Base-by-base conservation (phyloP, 2,797 vertebrate genomes). In the Poeciliopsis infans region DNA sequence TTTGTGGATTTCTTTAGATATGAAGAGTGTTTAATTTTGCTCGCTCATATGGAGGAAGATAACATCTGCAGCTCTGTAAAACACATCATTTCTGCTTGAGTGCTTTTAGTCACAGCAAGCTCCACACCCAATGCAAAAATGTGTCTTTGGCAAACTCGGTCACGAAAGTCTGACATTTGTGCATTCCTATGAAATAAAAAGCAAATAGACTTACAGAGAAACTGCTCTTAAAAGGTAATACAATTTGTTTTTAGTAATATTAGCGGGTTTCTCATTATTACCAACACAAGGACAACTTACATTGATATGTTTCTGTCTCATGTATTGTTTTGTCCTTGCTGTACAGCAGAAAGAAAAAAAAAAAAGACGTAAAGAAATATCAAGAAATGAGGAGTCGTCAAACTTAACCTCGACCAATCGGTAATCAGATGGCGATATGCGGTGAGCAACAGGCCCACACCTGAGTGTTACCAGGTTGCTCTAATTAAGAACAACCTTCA, bases 101-200 rank as follows among this genome's bases (percentile, higher is more conserved):
- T 0, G 36, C 18, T 74, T 73, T 49, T 49, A 70, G 74, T 76
- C 49, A 76, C 68, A 72, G 76, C 68, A 72, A 57, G 85, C 55
- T 53, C 77, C 46, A 79, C 86, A 57, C 31, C 82, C 83, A 83
- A 85, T 82, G 77, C 74, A 86, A 88, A 87, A 87, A 86, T 79
- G 59, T 7, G 31, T 93, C 91, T 95, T 94, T 94, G 93, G 94
- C 89, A 90, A 93, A 91, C 83, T 45, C 53, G 46, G 76, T 77
- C 55, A 78, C 75, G 90, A 94, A 83, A 83, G 88, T 92, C 85
- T 75, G 55, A 82, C 77, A 82, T 90, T 88, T 77, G 82, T 82
- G 92, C 81, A 91, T 90, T 93, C 89, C 73, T 64, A 79, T 83
- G 71, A 76, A 76, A 77, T 69, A 78, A 90, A 85, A 68, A 41